Base-by-base conservation (phyloP, 2,888 invertebrate species). In the Torymus texanus region DNA sequence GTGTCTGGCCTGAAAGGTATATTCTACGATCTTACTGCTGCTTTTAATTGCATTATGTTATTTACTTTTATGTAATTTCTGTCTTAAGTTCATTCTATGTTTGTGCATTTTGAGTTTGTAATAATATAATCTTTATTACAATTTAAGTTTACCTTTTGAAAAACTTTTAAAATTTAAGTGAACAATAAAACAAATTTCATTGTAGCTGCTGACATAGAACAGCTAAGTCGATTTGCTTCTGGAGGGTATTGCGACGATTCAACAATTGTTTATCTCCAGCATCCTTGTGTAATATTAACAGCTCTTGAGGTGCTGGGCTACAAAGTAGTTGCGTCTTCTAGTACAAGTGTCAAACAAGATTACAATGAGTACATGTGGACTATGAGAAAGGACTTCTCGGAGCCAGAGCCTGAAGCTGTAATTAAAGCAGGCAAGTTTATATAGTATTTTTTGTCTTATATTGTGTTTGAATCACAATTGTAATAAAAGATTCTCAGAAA, bases 331-430 rank as follows among this genome's bases (percentile, higher is more conserved):
- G 96, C 96, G 78, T 96, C 96, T 16, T 96, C 96, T 82, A 95
- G 95, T 76, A 95, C 96, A 73, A 94, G 95, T 82, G 95, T 96
- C 29, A 96, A 96, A 90, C 96, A 96, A 91, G 96, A 96, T 89
- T 95, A 96, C 88, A 96, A 96, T 92, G 96, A 97, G 89, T 96
- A 96, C 87, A 96, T 96, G 95, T 97, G 97, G 97, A 97, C 97
- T 91, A 95, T 97, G 95, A 94, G 96, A 92, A 96, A 95, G 90
- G 96, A 96, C 86, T 96, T 96, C 90, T 92, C 94, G 61, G 95
- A 95, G 87, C 96, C 96, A 75, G 96, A 97, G 90, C 96, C 96
- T 29, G 92, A 88, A 82, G 80, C 86, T 70, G 85, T 86, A 73
- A 85, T 87, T 72, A 87, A 88, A 81, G 74, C 87, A 85, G 88